Conservation (phyloP, 2,888 invertebrate species). For the Drosophila fulvimacula region DNA sequence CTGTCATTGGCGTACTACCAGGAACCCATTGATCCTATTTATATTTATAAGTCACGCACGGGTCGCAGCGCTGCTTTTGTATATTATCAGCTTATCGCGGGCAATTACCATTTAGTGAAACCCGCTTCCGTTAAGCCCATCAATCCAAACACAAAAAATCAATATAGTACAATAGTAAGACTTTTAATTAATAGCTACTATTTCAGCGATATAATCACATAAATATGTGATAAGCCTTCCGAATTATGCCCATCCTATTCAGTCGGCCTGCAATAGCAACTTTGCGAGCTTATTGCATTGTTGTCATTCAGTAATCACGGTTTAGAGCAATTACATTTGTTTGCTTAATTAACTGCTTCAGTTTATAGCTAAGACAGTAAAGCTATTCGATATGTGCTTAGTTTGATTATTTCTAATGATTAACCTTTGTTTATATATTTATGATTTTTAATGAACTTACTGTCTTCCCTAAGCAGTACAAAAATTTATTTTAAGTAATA, state of each 20-base stretch:
- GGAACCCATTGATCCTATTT: slow-evolving; percentile 36
- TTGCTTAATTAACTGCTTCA: slow-evolving; percentile 19
- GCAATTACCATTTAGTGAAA: slow-evolving; percentile 44
- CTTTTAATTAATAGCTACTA: slow-evolving; percentile 65
- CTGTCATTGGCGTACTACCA: slow-evolving; percentile 54
- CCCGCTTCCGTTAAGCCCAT: slow-evolving; percentile 40
- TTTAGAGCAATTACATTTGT: slow-evolving; percentile 14
- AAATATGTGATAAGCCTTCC: slow-evolving; percentile 47
- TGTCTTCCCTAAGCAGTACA: no score
- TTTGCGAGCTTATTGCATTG: slow-evolving; percentile 18
- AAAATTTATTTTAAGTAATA: no score
- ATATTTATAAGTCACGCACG: slow-evolving; percentile 54
- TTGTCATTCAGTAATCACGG: slow-evolving; percentile 36
- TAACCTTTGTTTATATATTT: neutral
- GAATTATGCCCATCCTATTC: slow-evolving; percentile 21
- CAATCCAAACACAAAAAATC: slow-evolving; percentile 58
- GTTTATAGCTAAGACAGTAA: neutral
- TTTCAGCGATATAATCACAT: slow-evolving; percentile 53
- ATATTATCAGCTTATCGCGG: slow-evolving; percentile 66
- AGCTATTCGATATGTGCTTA: neutral
- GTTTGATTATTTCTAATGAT: neutral
- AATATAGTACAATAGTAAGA: slow-evolving; percentile 60
- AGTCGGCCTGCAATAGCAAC: neutral
- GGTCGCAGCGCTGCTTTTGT: neutral
- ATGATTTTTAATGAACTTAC: no score